These are phyloP conservation scores for Scomber colias DNA, from an alignment of 2,113 vertebrate genomes.

Conservation along the genomic window DNA sequence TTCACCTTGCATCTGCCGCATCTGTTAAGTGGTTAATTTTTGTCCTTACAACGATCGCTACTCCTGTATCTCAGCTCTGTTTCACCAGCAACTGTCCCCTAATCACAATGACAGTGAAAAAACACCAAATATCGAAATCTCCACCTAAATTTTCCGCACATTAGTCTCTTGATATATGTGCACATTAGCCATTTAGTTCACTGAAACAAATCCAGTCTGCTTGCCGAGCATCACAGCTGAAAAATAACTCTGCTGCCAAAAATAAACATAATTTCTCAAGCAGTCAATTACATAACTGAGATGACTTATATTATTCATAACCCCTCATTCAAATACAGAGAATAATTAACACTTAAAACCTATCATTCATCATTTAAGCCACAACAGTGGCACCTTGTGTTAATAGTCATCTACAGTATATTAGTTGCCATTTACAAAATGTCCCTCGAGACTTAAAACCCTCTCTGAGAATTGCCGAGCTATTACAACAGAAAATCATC, in stretches of 20 bases:
- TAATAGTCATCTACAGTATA: conserved; percentile 48
- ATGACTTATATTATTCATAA: conserved; percentile 69
- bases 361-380: conserved; percentile 64
- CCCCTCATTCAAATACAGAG: conserved; percentile 36
- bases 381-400: conserved; percentile 66
- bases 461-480: conserved; percentile 35
- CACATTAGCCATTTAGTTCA: conserved; percentile 30
- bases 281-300: conserved; percentile 70
- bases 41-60: not conserved
- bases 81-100: not conserved
- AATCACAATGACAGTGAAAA: not conserved
- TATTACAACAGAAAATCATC: conserved; percentile 67
- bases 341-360: conserved; percentile 72
- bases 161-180: not conserved
- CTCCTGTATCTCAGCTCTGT: not conserved
- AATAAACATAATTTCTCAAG: conserved; percentile 69
- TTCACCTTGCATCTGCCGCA: not conserved
- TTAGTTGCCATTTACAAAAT: conserved; percentile 53
- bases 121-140: not conserved
- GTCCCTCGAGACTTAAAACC: conserved; percentile 49
- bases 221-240: conserved; percentile 26
- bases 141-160: not conserved
- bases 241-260: conserved; percentile 57
- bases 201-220: conserved; percentile 43
- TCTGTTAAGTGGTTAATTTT: not conserved